Evolutionary conservation across 2,888 invertebrate species (phyloP).

Genomic region (Drosophila koepferae): DNA sequence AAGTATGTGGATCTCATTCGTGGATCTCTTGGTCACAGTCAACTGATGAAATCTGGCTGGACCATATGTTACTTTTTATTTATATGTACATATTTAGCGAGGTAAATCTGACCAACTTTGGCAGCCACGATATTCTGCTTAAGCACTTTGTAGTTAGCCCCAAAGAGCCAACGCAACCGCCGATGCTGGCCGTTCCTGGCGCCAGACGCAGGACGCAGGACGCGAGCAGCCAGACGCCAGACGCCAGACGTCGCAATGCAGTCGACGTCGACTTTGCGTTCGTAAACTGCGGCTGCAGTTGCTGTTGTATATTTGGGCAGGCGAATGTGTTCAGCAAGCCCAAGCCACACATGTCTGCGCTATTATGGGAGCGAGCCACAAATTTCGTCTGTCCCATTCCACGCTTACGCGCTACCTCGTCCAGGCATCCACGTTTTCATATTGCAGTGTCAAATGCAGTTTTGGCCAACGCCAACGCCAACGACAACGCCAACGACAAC

Average conservation of each 20-base stretch:
- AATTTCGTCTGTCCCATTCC: slow-evolving; percentile 68
- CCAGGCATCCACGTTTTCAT: neutral
- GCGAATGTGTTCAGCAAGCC: slow-evolving; percentile 17
- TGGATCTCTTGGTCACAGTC: too few species aligned
- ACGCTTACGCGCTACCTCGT: slow-evolving; percentile 16
- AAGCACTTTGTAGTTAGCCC: neutral
- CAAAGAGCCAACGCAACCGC: neutral
- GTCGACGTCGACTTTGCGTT: neutral
- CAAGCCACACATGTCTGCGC: slow-evolving; percentile 21
- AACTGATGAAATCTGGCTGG: too few species aligned
- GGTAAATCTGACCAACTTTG: neutral
- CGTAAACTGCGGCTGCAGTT: slow-evolving; percentile 16
- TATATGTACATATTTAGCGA: neutral
- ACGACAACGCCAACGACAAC: slow-evolving; percentile 20
- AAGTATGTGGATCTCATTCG: too few species aligned
- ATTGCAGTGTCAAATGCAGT: slow-evolving; percentile 60
- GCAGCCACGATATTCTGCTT: neutral
- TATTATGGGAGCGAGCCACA: slow-evolving; percentile 39
- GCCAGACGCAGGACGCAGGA: neutral
- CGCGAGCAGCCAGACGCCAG: neutral
- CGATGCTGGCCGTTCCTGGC: neutral
- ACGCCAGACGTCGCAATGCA: slow-evolving; percentile 14
- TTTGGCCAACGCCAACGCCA: slow-evolving; percentile 19
- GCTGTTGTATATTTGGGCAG: slow-evolving; percentile 37
- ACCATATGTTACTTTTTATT: too few species aligned